Evolutionary conservation across 2,113 vertebrate genomes (phyloP), one percentile per base, ranked within the genome.

Genomic region (Aix galericulata): DNA sequence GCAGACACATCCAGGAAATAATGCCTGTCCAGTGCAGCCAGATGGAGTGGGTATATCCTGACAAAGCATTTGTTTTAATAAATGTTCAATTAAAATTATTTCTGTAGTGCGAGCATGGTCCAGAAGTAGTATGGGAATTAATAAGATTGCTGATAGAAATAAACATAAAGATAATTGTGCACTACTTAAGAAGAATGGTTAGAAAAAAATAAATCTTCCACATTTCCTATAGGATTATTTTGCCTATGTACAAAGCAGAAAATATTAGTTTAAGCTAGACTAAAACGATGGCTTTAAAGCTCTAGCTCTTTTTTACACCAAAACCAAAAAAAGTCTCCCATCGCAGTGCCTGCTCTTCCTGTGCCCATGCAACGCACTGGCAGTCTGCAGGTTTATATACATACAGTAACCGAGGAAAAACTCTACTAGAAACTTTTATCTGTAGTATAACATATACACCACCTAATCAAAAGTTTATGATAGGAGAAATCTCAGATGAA

Each of bases 21-120:
- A 93, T 48, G 95, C 71, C 94, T 81, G 95, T 52, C 94, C 95
- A 81, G 95, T 32, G 89, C 79, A 55, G 93, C 92, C 96, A 95
- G 95, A 95, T 90, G 91, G 93, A 91, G 76, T 69, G 95, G 78
- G 95, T 86, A 87, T 93, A 58, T 95, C 96, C 96, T 96, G 95
- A 91, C 93, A 86, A 87, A 94, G 91, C 89, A 95, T 97, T 94
- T 94, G 9, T 96, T 95, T 93, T 62, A 83, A 96, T 95, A 84
- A 96, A 88, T 56, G 91, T 91, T 95, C 96, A 90, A 91, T 96
- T 94, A 96, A 79, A 91, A 94, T 89, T 80, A 90, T 62, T 92
- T 92, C 94, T 96, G 93, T 89, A 22, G 86, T 4, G 31, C 91
- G 52, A 86, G 82, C 79, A 59, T 3, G 75, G 87, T 72, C 89